Base-by-base conservation (phyloP, 2,113 vertebrate genomes). In the Cairina moschata region DNA sequence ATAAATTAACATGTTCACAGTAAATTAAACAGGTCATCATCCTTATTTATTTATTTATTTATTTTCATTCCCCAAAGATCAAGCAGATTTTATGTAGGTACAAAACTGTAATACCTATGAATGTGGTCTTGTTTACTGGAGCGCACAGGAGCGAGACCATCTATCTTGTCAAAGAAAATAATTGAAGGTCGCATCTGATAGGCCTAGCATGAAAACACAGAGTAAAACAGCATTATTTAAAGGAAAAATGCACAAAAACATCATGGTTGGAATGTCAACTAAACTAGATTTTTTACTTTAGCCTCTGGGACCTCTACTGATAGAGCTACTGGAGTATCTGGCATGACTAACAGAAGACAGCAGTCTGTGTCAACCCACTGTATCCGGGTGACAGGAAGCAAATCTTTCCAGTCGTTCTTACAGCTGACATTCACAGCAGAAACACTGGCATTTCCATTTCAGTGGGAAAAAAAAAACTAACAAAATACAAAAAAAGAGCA, bases 141-240 rank as follows among this genome's bases (percentile, higher is more conserved):
- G 58, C 99, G 97, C 65, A 99, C 99, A 77, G 99, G 99, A 95
- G 99, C 99, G 83, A 99, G 97, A 71, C 98, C 99, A 97, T 99
- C 99, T 10, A 99, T 99, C 96, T 99, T 99, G 97, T 99, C 99
- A 93, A 99, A 99, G 97, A 99, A 99, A 96, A 99, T 99, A 86
- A 99, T 99, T 17, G 99, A 98, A 32, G 99, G 99, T 86, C 99
- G 98, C 99, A 99, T 99, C 94, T 99, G 98, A 97, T 98, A 99
- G 21, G 99, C 99, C 99, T 99, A 68, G 3, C 93, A 96, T 62
- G 31, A 42, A 96, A 95, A 42, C 52, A 88, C 5, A 56, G 38
- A 36, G 50, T 28, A 88, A 81, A 86, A 3, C 46, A 62, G 21
- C n/a, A 58, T 9, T 52, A 4, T 38, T 69, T 40, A 54, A 68